A percentile compares a stretch with the other conserved stretches of the same genome.
These are phyloP conservation scores for Drosophila lowei DNA, from an alignment of 1,140 invertebrate species.

Conservation along the genomic window DNA sequence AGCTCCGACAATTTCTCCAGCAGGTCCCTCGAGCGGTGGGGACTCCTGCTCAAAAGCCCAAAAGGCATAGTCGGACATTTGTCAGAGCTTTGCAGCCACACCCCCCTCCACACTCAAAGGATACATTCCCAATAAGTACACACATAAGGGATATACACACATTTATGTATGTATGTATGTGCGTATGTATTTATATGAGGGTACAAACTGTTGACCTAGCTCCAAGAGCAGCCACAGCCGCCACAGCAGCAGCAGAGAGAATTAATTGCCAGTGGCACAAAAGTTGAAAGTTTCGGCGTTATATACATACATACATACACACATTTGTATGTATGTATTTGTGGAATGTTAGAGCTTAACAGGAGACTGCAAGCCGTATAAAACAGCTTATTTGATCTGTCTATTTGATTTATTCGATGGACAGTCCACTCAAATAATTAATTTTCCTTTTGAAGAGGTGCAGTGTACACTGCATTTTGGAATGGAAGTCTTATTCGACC, in stretches of 20 bases:
- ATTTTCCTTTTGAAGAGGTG: too few relatives aligned
- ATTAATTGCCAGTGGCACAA: slow-evolving; percentile 28
- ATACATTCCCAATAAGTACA: slow-evolving; percentile 19
- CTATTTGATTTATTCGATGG: too few relatives aligned
- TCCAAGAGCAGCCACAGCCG: slow-evolving; percentile 37
- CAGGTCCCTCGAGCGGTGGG: not conserved
- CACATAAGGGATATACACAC: not conserved
- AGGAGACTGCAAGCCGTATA: slow-evolving; percentile 8
- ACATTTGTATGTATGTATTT: not conserved
- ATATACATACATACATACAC: not conserved
- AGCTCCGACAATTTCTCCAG: too few relatives aligned
- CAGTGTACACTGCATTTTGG: too few relatives aligned
- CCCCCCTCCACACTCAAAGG: slow-evolving; percentile 9
- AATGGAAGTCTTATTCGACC: not conserved
- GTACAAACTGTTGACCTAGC: slow-evolving; percentile 58
- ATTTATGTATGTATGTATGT: too few relatives aligned
- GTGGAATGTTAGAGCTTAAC: slow-evolving; percentile 19
- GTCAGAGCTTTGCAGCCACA: slow-evolving; percentile 11
- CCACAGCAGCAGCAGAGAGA: slow-evolving; percentile 9
- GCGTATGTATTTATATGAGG: slow-evolving; percentile 9
- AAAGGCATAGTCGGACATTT: slow-evolving; percentile 1
- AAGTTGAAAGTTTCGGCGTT: slow-evolving; percentile 8
- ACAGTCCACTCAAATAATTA: too few relatives aligned
- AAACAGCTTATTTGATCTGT: too few relatives aligned
- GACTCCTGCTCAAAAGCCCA: slow-evolving; percentile 1